phyloP scores from a whole-genome alignment of 2,797 vertebrate species.

The Ptychadena robeensis region DNA sequence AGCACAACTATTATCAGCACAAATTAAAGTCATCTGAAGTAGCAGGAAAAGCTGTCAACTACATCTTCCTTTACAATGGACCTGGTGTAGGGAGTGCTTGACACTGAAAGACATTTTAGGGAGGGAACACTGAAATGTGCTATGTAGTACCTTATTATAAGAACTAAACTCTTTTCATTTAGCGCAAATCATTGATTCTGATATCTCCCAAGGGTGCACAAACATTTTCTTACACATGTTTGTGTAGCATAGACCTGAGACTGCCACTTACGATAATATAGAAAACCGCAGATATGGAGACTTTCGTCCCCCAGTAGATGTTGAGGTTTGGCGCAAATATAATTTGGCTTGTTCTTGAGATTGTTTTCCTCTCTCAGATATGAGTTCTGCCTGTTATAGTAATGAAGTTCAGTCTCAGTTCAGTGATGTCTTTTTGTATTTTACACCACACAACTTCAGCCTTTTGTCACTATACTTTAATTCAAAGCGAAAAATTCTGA shows the following conservation, averaged over 20 bases:
- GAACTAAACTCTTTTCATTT: background rate
- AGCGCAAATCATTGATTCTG: background rate
- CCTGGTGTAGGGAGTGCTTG: no score
- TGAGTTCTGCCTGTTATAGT: conserved; percentile 38
- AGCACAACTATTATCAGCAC: background rate
- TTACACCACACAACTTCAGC: conserved; percentile 24
- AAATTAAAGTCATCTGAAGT: background rate
- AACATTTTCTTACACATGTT: background rate
- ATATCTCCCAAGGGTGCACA: background rate
- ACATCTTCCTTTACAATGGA: no score
- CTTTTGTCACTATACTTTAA: conserved; percentile 5
- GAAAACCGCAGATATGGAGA: conserved; percentile 42
- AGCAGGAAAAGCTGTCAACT: background rate
- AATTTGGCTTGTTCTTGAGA: conserved; percentile 23
- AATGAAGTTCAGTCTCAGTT: conserved; percentile 7
- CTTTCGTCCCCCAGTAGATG: conserved; percentile 12
- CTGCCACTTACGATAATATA: conserved; percentile 2
- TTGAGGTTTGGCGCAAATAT: conserved; percentile 32
- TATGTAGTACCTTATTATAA: no score
- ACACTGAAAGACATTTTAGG: background rate
- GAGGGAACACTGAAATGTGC: background rate
- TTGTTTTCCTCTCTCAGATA: conserved; percentile 23
- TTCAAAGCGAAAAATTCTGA: background rate
- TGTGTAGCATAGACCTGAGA: background rate
- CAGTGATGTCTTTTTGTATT: conserved; percentile 12